These are phyloP conservation scores for Oreochromis spilurus DNA, from an alignment of 2,113 vertebrate genomes.

Conservation along the genomic window DNA sequence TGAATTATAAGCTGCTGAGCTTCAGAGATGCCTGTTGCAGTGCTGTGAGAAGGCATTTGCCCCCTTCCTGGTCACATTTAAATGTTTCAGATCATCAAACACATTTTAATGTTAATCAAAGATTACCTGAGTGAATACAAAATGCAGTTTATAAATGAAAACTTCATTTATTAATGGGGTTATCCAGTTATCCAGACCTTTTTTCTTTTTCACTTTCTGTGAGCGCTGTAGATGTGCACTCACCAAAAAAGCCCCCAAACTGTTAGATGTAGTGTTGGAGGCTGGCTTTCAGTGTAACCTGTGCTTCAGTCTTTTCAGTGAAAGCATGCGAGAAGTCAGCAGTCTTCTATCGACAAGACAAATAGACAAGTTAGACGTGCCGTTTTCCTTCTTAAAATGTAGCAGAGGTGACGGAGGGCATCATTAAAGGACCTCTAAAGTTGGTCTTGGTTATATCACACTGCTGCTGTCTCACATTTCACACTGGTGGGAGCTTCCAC, in stretches of 20 bases:
- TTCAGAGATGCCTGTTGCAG: neutral
- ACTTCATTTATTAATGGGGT: neutral
- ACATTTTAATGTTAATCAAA: neutral
- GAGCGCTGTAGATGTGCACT: neutral
- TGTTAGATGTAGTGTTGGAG: neutral
- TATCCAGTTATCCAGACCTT: neutral
- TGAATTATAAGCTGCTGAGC: neutral
- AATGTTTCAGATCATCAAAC: neutral
- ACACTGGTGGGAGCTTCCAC: neutral
- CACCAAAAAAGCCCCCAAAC: neutral
- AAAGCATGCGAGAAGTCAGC: neutral
- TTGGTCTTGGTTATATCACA: neutral
- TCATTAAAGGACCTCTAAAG: neutral
- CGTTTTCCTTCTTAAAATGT: neutral
- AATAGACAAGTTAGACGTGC: neutral
- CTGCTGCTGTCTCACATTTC: neutral
- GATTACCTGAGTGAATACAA: neutral
- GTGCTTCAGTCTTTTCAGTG: neutral
- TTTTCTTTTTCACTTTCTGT: neutral
- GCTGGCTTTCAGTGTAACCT: neutral
- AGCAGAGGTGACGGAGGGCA: neutral
- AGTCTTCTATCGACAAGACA: neutral
- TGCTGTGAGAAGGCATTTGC: neutral
- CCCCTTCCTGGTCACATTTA: neutral
- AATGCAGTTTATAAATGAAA: neutral